Conservation (phyloP, 2,797 vertebrate genomes). For the Uromys caudimaculatus region DNA sequence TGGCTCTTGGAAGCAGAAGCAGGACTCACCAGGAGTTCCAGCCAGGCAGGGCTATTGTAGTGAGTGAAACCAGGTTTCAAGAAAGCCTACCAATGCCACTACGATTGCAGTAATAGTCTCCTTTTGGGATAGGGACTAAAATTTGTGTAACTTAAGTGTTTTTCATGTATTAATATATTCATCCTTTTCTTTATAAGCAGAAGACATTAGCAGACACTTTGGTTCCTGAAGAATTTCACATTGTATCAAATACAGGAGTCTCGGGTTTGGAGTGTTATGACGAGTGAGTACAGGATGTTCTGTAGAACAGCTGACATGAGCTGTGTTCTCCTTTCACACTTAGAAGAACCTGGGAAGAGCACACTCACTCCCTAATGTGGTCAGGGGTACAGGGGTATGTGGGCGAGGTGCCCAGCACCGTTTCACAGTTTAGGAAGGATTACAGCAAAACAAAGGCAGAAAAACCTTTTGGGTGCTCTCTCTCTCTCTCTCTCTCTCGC, state of each 20-base stretch:
- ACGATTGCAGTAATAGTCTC: neutral
- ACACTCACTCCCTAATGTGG: neutral
- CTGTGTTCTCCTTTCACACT: neutral
- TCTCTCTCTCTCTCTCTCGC: neutral
- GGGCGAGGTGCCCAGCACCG: neutral
- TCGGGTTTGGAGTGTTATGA: conserved; percentile 91
- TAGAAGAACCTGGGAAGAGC: neutral
- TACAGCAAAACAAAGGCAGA: neutral
- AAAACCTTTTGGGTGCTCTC: neutral
- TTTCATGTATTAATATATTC: neutral
- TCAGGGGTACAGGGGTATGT: neutral
- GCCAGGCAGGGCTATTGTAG: neutral
- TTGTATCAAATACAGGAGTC: conserved; percentile 92
- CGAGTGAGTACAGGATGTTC: conserved; percentile 88
- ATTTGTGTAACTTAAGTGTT: neutral
- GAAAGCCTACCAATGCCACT: neutral
- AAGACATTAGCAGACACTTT: conserved; percentile 86
- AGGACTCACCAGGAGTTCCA: neutral
- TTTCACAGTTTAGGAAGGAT: neutral
- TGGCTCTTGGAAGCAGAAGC: neutral
- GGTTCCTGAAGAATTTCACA: conserved; percentile 93
- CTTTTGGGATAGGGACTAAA: neutral
- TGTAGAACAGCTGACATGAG: neutral
- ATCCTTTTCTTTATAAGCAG: conserved; percentile 80
- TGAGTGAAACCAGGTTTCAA: neutral